Conservation (phyloP, 2,888 invertebrate species). For the Eueremaeus valkanovi region DNA sequence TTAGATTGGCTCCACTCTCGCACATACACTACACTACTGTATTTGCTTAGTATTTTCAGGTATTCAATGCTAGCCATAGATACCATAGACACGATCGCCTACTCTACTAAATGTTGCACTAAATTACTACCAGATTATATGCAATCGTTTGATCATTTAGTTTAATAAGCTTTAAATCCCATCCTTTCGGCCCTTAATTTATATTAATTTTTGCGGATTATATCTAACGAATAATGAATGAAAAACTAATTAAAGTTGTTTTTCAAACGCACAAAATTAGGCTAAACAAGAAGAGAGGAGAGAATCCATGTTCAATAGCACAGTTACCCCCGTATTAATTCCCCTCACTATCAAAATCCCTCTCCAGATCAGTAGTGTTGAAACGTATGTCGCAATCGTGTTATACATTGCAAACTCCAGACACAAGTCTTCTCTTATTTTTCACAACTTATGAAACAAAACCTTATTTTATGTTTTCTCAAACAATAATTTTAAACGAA, state of each 20-base stretch:
- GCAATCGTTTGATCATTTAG: not conserved
- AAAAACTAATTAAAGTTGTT: not conserved
- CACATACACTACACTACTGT: not conserved
- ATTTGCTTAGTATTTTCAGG: slow-evolving; percentile 17
- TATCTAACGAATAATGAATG: not conserved
- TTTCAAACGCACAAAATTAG: not conserved
- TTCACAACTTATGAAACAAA: not conserved
- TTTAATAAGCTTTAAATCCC: not conserved
- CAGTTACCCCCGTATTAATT: too few relatives aligned
- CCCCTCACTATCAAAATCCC: not conserved
- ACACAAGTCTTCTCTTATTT: not conserved
- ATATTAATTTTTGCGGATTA: not conserved
- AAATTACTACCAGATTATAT: not conserved
- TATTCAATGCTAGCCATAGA: not conserved
- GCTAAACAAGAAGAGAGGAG: not conserved
- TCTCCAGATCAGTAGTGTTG: not conserved
- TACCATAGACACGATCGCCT: not conserved
- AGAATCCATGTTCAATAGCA: not conserved
- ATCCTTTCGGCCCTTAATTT: not conserved
- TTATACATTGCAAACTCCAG: not conserved
- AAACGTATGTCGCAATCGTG: slow-evolving; percentile 1
- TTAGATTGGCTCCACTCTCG: slow-evolving; percentile 28
- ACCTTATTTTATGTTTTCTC: not conserved
- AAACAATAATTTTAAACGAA: too few relatives aligned
- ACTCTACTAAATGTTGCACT: not conserved